Conservation (phyloP, 2,888 invertebrate genomes). For the Serripes groenlandicus region DNA sequence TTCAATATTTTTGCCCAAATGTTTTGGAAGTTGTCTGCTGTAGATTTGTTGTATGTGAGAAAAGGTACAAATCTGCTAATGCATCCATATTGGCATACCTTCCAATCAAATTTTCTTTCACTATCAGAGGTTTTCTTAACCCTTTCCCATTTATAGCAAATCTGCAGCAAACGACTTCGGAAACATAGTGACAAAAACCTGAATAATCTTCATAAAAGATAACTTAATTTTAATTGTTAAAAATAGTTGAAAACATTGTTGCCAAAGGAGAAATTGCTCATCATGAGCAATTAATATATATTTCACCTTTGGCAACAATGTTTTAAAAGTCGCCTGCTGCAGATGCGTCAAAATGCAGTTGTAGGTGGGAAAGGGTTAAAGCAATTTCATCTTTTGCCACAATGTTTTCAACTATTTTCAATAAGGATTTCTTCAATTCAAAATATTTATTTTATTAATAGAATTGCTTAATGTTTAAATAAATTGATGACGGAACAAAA, state of each 20-base stretch:
- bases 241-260: not conserved
- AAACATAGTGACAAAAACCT: too few relatives aligned
- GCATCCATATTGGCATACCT: too few relatives aligned
- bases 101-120: too few relatives aligned
- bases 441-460: slow-evolving; percentile 5
- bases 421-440: not conserved
- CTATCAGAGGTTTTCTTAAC: too few relatives aligned
- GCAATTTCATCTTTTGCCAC: not conserved
- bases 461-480: not conserved
- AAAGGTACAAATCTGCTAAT: too few relatives aligned
- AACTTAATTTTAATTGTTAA: too few relatives aligned
- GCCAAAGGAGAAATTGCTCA: not conserved
- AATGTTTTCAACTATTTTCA: not conserved
- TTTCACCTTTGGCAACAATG: not conserved
- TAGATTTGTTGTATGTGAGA: too few relatives aligned
- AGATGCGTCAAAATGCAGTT: not conserved
- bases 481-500: too few relatives aligned
- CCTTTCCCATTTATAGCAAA: too few relatives aligned
- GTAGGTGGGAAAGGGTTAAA: not conserved
- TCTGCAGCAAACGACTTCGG: too few relatives aligned
- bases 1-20: too few relatives aligned
- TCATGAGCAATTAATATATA: not conserved
- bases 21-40: not conserved
- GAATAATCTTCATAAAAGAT: too few relatives aligned
- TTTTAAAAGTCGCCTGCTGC: not conserved